These are phyloP conservation scores for Xiphydria camelus DNA, from an alignment of 2,888 invertebrate genomes.

Conservation along the genomic window DNA sequence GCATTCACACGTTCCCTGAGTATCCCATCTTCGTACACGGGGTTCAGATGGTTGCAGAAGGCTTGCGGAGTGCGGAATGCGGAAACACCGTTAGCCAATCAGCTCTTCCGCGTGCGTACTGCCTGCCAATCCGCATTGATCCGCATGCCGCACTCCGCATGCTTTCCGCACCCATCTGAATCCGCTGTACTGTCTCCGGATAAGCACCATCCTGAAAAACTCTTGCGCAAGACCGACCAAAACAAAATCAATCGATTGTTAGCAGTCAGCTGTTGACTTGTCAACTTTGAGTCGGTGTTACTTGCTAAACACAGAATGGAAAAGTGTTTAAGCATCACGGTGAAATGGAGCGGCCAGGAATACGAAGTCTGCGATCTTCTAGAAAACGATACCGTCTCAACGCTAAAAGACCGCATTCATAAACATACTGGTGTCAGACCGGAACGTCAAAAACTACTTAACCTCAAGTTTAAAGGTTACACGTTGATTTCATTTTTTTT, in stretches of 20 bases:
- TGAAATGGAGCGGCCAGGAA: constrained; percentile 95
- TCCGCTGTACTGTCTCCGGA: no score
- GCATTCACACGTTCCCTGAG: no score
- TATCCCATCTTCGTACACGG: no score
- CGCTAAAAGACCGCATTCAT: constrained; percentile 83
- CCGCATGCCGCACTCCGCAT: no score
- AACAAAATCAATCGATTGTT: not conserved
- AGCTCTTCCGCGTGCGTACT: no score
- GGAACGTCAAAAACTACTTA: constrained; percentile 91
- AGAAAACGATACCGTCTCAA: constrained; percentile 77
- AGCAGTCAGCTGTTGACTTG: constrained; percentile 1
- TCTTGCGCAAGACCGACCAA: no score
- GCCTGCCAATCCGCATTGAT: no score
- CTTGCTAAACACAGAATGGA: constrained; percentile 31
- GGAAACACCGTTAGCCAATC: no score
- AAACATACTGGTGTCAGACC: constrained; percentile 88
- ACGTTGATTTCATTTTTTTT: constrained; percentile 22
- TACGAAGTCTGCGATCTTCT: constrained; percentile 76
- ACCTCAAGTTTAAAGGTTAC: constrained; percentile 88
- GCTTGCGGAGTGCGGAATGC: no score
- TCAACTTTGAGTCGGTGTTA: not conserved
- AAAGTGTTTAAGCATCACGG: constrained; percentile 63
- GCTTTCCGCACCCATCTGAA: no score
- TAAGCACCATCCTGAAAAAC: no score
- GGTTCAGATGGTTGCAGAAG: no score